Evolutionary conservation across 2,888 invertebrate species (phyloP).

Genomic region (Calliphora vomitoria): DNA sequence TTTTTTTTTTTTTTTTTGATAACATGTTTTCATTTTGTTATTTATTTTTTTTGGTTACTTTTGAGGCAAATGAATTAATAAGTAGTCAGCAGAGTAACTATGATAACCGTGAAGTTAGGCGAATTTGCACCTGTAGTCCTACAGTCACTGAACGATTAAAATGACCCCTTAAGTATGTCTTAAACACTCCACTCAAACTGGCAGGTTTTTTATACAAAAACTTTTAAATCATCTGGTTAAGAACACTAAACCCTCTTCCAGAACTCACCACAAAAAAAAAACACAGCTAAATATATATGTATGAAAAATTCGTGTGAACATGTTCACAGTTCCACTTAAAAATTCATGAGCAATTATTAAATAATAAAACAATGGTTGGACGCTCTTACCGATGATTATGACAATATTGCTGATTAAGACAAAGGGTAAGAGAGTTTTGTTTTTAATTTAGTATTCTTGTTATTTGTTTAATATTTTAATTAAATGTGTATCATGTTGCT

Average conservation of each 20-base stretch:
- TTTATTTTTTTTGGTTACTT: not conserved
- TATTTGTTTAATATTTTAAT: constrained; percentile 52
- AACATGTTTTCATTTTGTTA: not conserved
- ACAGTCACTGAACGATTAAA: constrained; percentile 52
- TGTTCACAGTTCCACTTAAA: constrained; percentile 64
- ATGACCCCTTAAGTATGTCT: constrained; percentile 58
- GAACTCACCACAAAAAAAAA: not conserved
- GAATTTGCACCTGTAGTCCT: constrained; percentile 69
- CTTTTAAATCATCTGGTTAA: not conserved
- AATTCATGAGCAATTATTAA: constrained; percentile 57
- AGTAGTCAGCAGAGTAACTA: constrained; percentile 35
- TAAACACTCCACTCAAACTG: constrained; percentile 43
- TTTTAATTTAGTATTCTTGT: not conserved
- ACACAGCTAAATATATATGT: not conserved
- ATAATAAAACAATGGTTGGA: constrained; percentile 51
- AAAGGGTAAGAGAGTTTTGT: not conserved
- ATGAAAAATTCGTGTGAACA: constrained; percentile 48
- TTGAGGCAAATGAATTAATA: constrained; percentile 58
- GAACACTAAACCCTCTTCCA: not conserved
- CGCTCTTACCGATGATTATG: constrained; percentile 47
- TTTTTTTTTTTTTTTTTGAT: constrained; percentile 7
- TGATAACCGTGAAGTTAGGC: constrained; percentile 67
- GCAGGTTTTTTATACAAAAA: constrained; percentile 17
- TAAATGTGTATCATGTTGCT: constrained; percentile 35
- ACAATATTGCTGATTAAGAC: constrained; percentile 12